Evolutionary conservation across 2,888 invertebrate genomes (phyloP), one percentile per base, ranked within the genome.

Genomic region (Proisotoma minuta): DNA sequence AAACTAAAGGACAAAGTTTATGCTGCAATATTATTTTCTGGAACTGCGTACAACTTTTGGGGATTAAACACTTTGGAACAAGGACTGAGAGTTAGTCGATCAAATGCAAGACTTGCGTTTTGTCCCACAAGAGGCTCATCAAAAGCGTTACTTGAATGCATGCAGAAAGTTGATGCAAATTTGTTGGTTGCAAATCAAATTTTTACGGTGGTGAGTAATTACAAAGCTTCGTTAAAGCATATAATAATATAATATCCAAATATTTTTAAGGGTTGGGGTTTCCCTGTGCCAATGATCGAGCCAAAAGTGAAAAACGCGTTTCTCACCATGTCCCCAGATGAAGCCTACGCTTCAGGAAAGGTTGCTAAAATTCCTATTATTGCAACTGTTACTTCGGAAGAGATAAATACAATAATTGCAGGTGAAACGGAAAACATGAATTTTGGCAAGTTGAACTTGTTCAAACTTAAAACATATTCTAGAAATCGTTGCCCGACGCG

Each of bases 271-370:
- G 15, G 15, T 50, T 39, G 4, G n/a, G 65, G 64, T 1, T 50
- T 70, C 2, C 65, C 68, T 34, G 48, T 59, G n/a, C 68, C 68
- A 5, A 57, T 61, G 1, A 57, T 70, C 27, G 68, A 70, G 43
- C 59, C 62, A n/a, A 50, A 66, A 22, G 27, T 54, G 4, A 40
- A 63, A 1, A 62, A 59, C 2, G 68, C 70, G 0, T 64, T 66
- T 50, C 20, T 70, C 1, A 60, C 65, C 2, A 65, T 60, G 24
- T 59, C 54, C n/a, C 54, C 67, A 8, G 68, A 63, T 39, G 43
- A 56, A n/a, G 57, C 58, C 10, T 70, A 68, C 40, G 28, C 10
- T n/a, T 61, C 61, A 24, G 63, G 63, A n/a, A 23, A 57, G 10
- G 65, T 65, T 1, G 62, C 62, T 1, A 61, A 59, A 49, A 63